Evolutionary conservation across 1,140 invertebrate species (phyloP), one percentile per base, ranked within the genome.

Genomic region (Drosophila ironensis): DNA sequence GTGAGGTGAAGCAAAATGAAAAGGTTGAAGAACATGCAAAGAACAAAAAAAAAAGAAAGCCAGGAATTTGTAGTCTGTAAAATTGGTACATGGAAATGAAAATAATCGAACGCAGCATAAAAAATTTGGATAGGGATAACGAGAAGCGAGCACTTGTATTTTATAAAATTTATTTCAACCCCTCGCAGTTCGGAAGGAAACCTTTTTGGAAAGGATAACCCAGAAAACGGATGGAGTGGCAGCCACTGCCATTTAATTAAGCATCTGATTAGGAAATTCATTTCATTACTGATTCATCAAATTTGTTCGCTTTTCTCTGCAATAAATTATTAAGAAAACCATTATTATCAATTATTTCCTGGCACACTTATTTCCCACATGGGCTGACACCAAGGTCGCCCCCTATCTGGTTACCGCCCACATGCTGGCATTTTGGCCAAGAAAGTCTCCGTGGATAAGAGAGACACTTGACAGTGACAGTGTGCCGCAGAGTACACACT

Each of bases 401-500:
- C n/a, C n/a, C n/a, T n/a, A 12, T 5, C 12, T 44, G 1, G 4
- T 6, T 11, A 11, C 16, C 20, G 2, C 2, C 20, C 20, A n/a
- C n/a, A n/a, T n/a, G 6, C 20, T 24, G 6, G 22, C 7, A 19
- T 38, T 28, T 20, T 22, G n/a, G 37, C 14, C 37, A 27, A 22
- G n/a, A 57, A 57, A 35, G 56, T 60, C 56, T 44, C 56, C 14
- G 56, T 30, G 56, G 56, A 60, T 33, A 41, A 57, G 16, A 25
- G 52, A 60, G 52, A 60, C 56, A 60, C 56, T 60, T 60, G 56
- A 60, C 56, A 60, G 56, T 60, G 56, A 60, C 56, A 60, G 56
- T 44, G 14, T 57, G 57, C 22, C 16, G 44, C 14, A 8, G 28
- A n/a, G 33, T 37, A 4, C n/a, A n/a, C n/a, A n/a, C n/a, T n/a